Base-by-base conservation (phyloP, 2,888 invertebrate genomes). In the Stenichneumon culpator region DNA sequence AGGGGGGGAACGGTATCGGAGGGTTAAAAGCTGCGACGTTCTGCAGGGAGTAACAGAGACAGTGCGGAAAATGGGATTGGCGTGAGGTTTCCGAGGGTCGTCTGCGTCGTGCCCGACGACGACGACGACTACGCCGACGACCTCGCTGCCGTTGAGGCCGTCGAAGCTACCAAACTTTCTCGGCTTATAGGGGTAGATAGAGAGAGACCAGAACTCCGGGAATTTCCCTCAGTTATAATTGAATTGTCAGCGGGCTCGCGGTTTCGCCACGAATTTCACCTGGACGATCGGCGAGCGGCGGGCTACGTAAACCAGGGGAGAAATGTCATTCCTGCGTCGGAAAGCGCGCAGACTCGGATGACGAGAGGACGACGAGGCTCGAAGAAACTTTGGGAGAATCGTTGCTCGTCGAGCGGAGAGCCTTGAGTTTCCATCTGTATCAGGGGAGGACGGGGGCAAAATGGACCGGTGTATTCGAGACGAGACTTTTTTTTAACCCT, bases 181-280 rank as follows among this genome's bases (percentile, higher is more conserved):
- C 89, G 83, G 89, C 87, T 89, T 88, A 73, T 77, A 89, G 89
- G 89, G 86, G 83, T 83, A 89, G 88, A 86, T 90, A 88, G 89
- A 88, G 25, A 16, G 70, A 65, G 68, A 67, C 57, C 75, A 67
- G 72, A 57, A 80, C 54, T 63, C 73, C 47, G 83, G 60, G 77
- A 86, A 86, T 86, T 92, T 91, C 90, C 90, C 47, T 83, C 88
- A 89, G 89, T 89, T 91, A 91, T 93, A 93, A 93, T 93, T 93
- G 92, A 92, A 92, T 92, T 93, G 91, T 91, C 91, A 90, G 88
- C 86, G 86, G 79, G 84, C 75, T 87, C 84, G 83, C 77, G 82
- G 87, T 87, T 82, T 87, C 80, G 78, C 65, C 79, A 79, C 54
- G 79, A 87, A 82, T 87, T 87, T 82, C 85, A 87, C 87, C 87